Conservation (phyloP, 2,888 invertebrate species). For the Leptopilina myrica region DNA sequence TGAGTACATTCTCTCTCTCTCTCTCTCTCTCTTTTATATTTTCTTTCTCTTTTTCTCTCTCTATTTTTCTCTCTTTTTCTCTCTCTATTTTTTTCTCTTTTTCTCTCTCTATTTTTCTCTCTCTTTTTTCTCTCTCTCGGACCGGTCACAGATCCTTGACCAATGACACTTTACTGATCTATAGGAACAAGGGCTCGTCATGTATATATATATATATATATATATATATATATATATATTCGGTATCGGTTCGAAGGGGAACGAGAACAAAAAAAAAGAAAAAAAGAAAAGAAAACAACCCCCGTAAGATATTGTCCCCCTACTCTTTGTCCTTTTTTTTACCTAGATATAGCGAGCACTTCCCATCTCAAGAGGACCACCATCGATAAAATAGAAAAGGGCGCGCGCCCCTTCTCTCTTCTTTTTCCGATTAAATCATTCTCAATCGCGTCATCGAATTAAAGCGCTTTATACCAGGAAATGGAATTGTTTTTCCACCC, state of each 20-base stretch:
- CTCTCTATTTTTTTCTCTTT: too few species aligned
- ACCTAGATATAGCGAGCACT: conserved; percentile 10
- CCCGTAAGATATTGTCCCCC: conserved; percentile 20
- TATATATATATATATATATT: background rate
- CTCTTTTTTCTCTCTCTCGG: too few species aligned
- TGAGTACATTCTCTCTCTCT: background rate
- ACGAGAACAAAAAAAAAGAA: conserved; percentile 1
- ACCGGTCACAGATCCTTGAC: conserved; percentile 27
- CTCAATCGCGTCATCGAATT: conserved; percentile 49
- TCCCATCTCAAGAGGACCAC: conserved; percentile 16
- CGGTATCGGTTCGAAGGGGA: background rate
- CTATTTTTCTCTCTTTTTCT: too few species aligned
- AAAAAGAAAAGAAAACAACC: conserved; percentile 5
- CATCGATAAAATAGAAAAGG: conserved; percentile 7
- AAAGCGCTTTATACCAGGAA: conserved; percentile 34
- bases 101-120: too few species aligned
- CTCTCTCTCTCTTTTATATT: too few species aligned
- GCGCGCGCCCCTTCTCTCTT: conserved; percentile 16
- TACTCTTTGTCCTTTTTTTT: conserved; percentile 27
- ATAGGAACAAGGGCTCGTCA: conserved; percentile 4
- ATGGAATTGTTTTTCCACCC: background rate
- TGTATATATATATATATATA: background rate
- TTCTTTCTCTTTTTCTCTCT: too few species aligned
- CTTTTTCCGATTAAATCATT: conserved; percentile 46
- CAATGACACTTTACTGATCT: conserved; percentile 36